A percentile compares a stretch with the other conserved stretches of the same genome.
Evolutionary conservation across 2,797 vertebrate genomes (phyloP).

Genomic region (Chrosomus eos): DNA sequence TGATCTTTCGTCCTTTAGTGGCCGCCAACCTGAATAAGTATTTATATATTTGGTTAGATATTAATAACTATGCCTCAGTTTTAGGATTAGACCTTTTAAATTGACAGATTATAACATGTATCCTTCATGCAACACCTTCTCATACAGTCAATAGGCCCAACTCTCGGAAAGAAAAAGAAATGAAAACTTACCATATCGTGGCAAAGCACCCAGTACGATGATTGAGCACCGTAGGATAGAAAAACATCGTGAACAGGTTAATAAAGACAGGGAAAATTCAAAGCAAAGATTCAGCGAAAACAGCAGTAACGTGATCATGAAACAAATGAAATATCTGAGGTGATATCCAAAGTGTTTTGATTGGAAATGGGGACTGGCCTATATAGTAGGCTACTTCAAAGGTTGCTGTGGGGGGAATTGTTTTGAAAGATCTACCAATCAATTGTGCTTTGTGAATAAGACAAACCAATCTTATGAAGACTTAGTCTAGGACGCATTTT

Average conservation of each 20-base stretch:
- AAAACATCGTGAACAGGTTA: slow-evolving; percentile 70
- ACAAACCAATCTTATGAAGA: slow-evolving; percentile 33
- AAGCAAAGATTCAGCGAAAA: neutral
- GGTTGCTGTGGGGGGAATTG: slow-evolving; percentile 39
- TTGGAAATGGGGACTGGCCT: neutral
- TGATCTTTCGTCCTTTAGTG: slow-evolving; percentile 74
- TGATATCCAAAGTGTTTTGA: neutral
- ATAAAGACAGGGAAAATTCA: neutral
- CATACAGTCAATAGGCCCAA: neutral
- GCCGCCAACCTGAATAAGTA: slow-evolving; percentile 72
- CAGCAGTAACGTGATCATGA: neutral
- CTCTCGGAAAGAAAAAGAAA: neutral
- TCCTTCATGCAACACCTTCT: no score
- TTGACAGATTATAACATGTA: neutral
- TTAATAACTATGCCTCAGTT: neutral
- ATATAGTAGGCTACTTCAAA: neutral
- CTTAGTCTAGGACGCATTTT: neutral
- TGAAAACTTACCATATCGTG: slow-evolving; percentile 77
- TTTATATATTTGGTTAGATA: neutral
- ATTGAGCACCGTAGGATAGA: slow-evolving; percentile 73
- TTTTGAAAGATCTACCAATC: slow-evolving; percentile 43
- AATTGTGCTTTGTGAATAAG: neutral
- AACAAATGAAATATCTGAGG: slow-evolving; percentile 35
- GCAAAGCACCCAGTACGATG: slow-evolving; percentile 76
- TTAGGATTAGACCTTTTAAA: neutral